A percentile compares a stretch with the other conserved stretches of the same genome.
Conservation (phyloP, 2,888 invertebrate species). For the Aproaerema taeniolella region DNA sequence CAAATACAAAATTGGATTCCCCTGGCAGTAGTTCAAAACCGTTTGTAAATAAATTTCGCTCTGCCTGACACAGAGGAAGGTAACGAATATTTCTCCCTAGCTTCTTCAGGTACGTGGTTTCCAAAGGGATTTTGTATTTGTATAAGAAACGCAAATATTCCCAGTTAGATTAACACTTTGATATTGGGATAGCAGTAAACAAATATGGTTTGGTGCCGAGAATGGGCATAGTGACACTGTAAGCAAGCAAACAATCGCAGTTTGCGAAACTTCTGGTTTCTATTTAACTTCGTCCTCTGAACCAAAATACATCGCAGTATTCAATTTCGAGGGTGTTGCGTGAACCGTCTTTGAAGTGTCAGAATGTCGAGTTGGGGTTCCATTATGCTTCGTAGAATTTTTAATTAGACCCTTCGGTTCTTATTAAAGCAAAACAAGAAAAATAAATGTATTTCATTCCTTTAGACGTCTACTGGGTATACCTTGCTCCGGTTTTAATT, state of each 20-base stretch:
- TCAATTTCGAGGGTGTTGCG: slow-evolving; percentile 9
- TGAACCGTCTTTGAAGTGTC: slow-evolving; percentile 12
- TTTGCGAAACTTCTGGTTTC: slow-evolving; percentile 2
- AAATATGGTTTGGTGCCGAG: slow-evolving; percentile 16
- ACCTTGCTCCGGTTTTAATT: too few relatives aligned
- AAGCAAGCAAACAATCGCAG: slow-evolving; percentile 7
- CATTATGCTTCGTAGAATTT: too few relatives aligned
- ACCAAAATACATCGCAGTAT: slow-evolving; percentile 6
- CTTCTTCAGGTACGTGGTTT: not conserved
- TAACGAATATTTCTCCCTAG: not conserved
- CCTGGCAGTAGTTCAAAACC: too few relatives aligned
- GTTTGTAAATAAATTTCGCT: too few relatives aligned
- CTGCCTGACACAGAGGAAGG: too few relatives aligned
- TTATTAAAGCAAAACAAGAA: too few relatives aligned
- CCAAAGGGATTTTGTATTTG: slow-evolving; percentile 12
- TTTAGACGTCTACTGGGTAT: too few relatives aligned
- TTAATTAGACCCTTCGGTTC: too few relatives aligned
- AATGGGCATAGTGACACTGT: slow-evolving; percentile 16
- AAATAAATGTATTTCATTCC: too few relatives aligned
- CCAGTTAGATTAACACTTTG: slow-evolving; percentile 31
- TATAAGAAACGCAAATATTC: slow-evolving; percentile 27
- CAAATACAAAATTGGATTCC: too few relatives aligned
- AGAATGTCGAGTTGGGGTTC: slow-evolving; percentile 7
- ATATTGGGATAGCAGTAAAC: slow-evolving; percentile 22
- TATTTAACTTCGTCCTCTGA: slow-evolving; percentile 11